A percentile compares a stretch with the other conserved stretches of the same genome.
phyloP scores from a whole-genome alignment of 2,113 vertebrate genomes.

The Tenrec ecaudatus region DNA sequence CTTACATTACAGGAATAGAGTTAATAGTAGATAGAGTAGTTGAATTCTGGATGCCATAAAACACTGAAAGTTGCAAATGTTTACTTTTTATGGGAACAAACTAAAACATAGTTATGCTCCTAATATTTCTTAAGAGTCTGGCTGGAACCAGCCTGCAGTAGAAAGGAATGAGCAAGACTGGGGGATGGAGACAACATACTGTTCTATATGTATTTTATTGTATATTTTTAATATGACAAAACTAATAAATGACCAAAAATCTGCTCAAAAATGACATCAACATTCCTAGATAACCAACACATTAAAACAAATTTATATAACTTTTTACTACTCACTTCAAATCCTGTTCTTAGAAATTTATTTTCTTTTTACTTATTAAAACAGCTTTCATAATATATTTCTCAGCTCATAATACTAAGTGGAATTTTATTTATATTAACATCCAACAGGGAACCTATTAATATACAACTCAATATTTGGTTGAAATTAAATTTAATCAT shows the following conservation, averaged over 20 bases:
- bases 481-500: slow-evolving; percentile 72
- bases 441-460: slow-evolving; percentile 74
- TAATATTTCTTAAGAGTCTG: neutral
- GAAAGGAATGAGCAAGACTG: neutral
- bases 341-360: slow-evolving; percentile 3
- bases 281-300: neutral
- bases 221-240: neutral
- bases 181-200: no score
- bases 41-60: neutral
- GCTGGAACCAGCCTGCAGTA: neutral
- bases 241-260: neutral
- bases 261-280: neutral
- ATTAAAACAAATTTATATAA: neutral
- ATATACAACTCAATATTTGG: slow-evolving; percentile 69
- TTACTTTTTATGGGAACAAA: neutral
- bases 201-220: neutral
- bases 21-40: neutral
- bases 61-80: neutral
- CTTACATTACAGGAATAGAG: neutral
- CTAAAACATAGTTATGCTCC: neutral
- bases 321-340: neutral
- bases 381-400: slow-evolving; percentile 45
- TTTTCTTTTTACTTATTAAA: neutral
- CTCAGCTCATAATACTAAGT: slow-evolving; percentile 51
- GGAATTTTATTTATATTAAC: slow-evolving; percentile 73